Conservation (phyloP, 2,113 vertebrate species). For the Ophthalmolycus amberensis region DNA sequence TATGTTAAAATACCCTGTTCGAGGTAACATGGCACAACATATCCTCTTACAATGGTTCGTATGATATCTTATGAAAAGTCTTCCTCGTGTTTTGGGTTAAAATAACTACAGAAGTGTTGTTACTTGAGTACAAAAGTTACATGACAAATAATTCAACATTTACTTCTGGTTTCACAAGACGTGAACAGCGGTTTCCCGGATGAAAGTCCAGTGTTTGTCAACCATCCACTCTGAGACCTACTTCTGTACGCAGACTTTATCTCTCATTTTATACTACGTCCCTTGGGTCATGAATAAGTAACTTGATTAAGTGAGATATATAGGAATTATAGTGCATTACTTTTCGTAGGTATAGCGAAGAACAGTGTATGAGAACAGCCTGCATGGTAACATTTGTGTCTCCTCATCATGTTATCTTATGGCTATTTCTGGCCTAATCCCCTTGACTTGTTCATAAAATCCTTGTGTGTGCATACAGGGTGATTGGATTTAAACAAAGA, state of each 20-base stretch:
- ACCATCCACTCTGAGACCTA: no score
- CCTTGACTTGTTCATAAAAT: slow-evolving; percentile 2
- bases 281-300: no score
- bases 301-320: no score
- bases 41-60: neutral
- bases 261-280: no score
- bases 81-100: neutral
- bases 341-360: neutral
- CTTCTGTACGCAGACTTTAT: no score
- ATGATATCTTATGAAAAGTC: no score
- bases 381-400: neutral
- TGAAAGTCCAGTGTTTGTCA: no score
- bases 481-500: slow-evolving; percentile 37
- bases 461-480: neutral
- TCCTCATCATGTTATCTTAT: neutral
- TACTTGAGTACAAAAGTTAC: no score
- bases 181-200: no score
- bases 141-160: no score
- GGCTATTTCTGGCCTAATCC: neutral
- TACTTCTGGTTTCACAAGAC: no score
- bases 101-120: no score
- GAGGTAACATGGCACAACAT: neutral
- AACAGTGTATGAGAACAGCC: neutral
- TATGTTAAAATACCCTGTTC: neutral
- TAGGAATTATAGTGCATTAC: neutral